Evolutionary conservation across 1,140 invertebrate species (phyloP), one percentile per base, ranked within the genome.

Genomic region (Stegodyphus dumicola): DNA sequence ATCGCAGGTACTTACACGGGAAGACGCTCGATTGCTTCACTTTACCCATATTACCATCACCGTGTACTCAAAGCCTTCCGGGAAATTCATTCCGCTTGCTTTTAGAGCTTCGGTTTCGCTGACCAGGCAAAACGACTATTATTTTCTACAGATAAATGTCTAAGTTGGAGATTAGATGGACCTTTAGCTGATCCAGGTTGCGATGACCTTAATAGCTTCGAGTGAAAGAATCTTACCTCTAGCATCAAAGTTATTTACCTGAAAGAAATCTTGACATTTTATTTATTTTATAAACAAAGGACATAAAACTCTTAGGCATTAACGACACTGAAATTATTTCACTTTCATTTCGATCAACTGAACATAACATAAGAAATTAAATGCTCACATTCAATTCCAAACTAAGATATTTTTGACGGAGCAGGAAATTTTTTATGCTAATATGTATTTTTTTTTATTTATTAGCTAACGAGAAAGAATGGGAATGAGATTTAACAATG

Each of bases 41-140:
- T 73, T 70, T 73, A 15, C 66, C 69, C 67, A 64, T 73, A 73
- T 81, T 69, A 81, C 66, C 78, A 81, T 81, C 54, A 73, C 15
- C 67, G 18, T 48, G 9, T 18, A 18, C 54, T 49, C 64, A 33
- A 67, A 56, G 48, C 76, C 64, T 77, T 77, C 10, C 9, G 51
- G 76, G 76, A 67, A 77, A 77, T 77, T 33, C 76, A 67, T 77
- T 77, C 48, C 64, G 13, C 18, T 77, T 77, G 64, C 76, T 77
- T 77, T 77, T 49, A 73, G 78, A 33, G 66, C 78, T 70, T 48
- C 73, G 66, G 56, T 73, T 81, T 81, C 69, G 66, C 69, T 81
- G 78, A 81, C 60, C 67, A 17, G 9, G 69, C 33, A 81, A 81
- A 81, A 65, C 54, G 15, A 13, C 66, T 73, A 70, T 79, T 69